Percentiles rank a stretch among this genome's conserved stretches.
Conservation (phyloP, 2,888 invertebrate genomes). For the Spilarctia lutea region DNA sequence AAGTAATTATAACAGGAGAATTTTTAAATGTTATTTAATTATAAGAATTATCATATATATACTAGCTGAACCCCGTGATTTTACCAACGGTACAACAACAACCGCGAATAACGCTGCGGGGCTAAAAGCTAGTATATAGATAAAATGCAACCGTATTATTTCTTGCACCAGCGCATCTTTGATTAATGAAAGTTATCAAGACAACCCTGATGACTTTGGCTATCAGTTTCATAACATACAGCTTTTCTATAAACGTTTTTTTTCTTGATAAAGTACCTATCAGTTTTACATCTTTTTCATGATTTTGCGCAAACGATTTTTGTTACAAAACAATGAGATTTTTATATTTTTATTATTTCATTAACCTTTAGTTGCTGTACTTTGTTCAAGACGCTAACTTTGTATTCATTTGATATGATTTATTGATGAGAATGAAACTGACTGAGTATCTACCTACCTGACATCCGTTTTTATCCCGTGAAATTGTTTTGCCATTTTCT, state of each 20-base stretch:
- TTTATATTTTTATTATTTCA: not conserved
- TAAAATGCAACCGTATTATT: not conserved
- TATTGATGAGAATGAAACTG: not conserved
- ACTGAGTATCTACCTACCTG: not conserved
- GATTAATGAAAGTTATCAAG: not conserved
- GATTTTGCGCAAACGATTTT: not conserved
- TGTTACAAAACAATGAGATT: not conserved
- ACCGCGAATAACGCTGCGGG: too few relatives aligned
- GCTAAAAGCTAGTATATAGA: not conserved
- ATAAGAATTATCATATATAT: too few relatives aligned
- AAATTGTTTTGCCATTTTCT: not conserved
- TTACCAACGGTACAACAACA: too few relatives aligned
- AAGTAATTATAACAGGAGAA: too few relatives aligned
- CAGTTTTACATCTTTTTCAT: not conserved
- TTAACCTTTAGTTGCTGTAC: not conserved
- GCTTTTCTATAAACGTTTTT: not conserved
- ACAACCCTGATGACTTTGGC: not conserved
- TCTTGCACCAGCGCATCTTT: not conserved
- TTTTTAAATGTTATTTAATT: too few relatives aligned
- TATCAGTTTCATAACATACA: not conserved
- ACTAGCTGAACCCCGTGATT: too few relatives aligned
- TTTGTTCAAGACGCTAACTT: not conserved
- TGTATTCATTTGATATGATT: not conserved
- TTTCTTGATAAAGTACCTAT: not conserved
- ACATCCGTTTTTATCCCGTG: not conserved